Base-by-base conservation (phyloP, 2,113 vertebrate genomes). In the Zosterops pallidus region DNA sequence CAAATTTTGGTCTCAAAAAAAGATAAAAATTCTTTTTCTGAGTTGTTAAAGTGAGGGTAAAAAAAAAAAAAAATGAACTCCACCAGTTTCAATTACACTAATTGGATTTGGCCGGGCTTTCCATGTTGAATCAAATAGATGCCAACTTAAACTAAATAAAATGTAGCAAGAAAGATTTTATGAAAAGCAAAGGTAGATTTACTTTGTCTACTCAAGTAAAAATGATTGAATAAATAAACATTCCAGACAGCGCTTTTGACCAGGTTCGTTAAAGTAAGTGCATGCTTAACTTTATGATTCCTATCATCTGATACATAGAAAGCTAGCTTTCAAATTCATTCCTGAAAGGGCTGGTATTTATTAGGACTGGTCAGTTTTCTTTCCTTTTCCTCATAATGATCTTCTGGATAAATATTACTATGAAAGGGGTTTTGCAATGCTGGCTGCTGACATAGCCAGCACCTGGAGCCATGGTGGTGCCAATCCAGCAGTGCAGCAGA, bases 181-280 rank as follows among this genome's bases (percentile, higher is more conserved):
- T 95, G 92, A 94, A 96, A 97, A 94, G 67, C 63, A 90, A 92
- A 59, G 62, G 69, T 72, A 90, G 91, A 75, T 93, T 97, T 94
- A 92, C 55, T 95, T 96, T 97, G 97, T 96, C 94, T 89, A 70
- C 74, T 96, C 68, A 92, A 91, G 83, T 95, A 95, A 97, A 97
- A 96, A 94, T 79, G 92, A 97, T 83, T 83, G 52, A 95, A 95
- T 76, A 96, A 97, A 92, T 96, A 91, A 97, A 93, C 89, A 92
- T 78, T 94, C 59, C 76, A 83, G 95, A 96, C 86, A 96, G 91
- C 3, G 0, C 57, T 94, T 96, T 96, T 77, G 94, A 80, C 93
- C 83, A 63, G 24, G 64, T 91, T 94, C 67, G 62, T 95, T 95
- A 92, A 85, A 89, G 78, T 84, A 90, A 94, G 56, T 1, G 0